Conservation (phyloP, 2,797 vertebrate species). For the Merluccius polli region DNA sequence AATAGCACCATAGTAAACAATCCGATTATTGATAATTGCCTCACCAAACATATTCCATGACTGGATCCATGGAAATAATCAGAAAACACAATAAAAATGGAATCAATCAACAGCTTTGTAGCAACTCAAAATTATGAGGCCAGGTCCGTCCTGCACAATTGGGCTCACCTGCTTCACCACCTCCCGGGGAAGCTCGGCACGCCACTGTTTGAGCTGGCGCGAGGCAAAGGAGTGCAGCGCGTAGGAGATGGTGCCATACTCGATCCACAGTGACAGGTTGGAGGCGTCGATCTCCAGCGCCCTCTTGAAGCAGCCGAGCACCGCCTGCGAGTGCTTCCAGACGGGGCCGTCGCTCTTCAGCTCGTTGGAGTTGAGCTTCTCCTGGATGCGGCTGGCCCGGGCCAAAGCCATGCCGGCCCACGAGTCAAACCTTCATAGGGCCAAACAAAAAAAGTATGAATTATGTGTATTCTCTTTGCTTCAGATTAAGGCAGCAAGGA, state of each 20-base stretch:
- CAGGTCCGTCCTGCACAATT: no score
- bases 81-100: background rate
- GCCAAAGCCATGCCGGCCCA: constrained; percentile 99
- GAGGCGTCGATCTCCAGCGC: constrained; percentile 92
- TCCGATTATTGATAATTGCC: no score
- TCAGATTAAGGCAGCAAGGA: no score
- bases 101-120: no score
- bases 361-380: constrained; percentile 97
- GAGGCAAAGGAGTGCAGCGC: constrained; percentile 94
- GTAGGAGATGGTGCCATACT: constrained; percentile 95
- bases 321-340: constrained; percentile 92
- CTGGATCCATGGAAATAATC: background rate
- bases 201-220: constrained; percentile 94
- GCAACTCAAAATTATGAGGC: no score
- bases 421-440: constrained; percentile 88
- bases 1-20: background rate
- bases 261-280: constrained; percentile 96
- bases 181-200: constrained; percentile 80
- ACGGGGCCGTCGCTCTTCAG: constrained; percentile 91
- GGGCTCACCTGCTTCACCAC: constrained; percentile 84
- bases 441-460: no score
- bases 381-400: constrained; percentile 94
- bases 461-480: no score
- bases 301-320: constrained; percentile 90
- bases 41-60: no score